Percentiles rank a stretch among this genome's conserved stretches.
These are phyloP conservation scores for Acrobasis repandana DNA, from an alignment of 2,888 invertebrate genomes.

Conservation along the genomic window DNA sequence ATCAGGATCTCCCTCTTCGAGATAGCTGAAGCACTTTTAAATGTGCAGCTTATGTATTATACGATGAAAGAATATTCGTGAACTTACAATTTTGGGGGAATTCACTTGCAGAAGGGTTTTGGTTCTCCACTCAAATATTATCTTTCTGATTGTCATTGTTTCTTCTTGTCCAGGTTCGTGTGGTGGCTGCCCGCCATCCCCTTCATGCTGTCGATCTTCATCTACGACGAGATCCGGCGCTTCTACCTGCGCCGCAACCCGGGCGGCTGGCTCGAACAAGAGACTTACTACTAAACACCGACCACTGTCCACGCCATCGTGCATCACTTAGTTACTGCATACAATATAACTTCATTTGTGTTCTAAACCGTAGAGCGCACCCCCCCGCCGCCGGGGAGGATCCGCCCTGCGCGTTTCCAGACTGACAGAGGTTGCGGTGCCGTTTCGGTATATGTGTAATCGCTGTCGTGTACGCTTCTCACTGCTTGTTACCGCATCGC, in stretches of 20 bases:
- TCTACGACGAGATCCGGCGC: conserved; percentile 99
- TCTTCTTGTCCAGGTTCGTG: conserved; percentile 88
- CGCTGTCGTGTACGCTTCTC: conserved; percentile 77
- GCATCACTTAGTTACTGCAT: conserved; percentile 69
- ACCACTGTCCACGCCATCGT: conserved; percentile 64
- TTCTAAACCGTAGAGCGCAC: conserved; percentile 45
- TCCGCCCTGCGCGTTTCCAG: conserved; percentile 40
- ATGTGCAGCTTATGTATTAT: no score
- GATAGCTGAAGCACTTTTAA: no score
- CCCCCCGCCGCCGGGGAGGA: conserved; percentile 22
- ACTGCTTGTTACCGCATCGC: conserved; percentile 73
- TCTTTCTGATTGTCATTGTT: neutral
- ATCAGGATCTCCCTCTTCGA: no score
- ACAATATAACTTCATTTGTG: conserved; percentile 71
- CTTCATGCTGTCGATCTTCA: conserved; percentile 98
- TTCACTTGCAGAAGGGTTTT: no score
- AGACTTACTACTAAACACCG: conserved; percentile 96
- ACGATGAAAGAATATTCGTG: no score
- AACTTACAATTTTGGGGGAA: no score
- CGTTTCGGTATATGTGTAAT: conserved; percentile 68
- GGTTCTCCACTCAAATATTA: neutral
- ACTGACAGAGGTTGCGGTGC: conserved; percentile 72
- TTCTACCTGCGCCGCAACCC: conserved; percentile 98
- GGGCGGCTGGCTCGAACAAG: conserved; percentile 99
- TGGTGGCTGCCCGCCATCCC: conserved; percentile 99